These are phyloP conservation scores for Trachymyrmex septentrionalis DNA, from an alignment of 1,140 invertebrate genomes.

Conservation along the genomic window DNA sequence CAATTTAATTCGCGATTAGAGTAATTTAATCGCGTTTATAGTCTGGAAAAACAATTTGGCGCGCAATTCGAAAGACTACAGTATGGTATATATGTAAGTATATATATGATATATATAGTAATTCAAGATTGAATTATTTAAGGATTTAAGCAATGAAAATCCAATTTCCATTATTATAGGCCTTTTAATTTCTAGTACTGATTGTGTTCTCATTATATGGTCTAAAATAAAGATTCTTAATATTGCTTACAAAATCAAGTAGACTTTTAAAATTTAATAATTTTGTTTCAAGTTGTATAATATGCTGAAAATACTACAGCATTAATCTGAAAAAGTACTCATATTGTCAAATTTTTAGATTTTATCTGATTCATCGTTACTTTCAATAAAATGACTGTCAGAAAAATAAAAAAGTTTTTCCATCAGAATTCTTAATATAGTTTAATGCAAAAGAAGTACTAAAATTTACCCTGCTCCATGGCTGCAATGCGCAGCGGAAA, in stretches of 20 bases:
- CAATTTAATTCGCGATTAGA: no score
- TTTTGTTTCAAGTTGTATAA: background rate
- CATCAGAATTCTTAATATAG: background rate
- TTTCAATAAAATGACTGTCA: background rate
- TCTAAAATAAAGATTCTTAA: no score
- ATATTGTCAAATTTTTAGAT: background rate
- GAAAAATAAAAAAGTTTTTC: background rate
- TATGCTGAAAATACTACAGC: background rate
- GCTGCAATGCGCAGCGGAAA: constrained; percentile 86
- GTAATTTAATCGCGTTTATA: no score
- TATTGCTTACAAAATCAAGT: background rate
- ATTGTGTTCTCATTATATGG: no score
- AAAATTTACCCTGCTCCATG: constrained; percentile 64
- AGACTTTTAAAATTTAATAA: background rate
- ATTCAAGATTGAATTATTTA: no score
- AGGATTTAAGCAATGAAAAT: no score
- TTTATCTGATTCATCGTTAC: background rate
- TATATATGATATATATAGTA: no score
- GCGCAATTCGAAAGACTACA: no score
- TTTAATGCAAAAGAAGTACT: constrained; percentile 13
- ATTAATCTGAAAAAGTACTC: background rate
- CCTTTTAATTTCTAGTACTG: no score
- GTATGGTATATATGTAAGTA: no score
- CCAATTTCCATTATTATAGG: no score
- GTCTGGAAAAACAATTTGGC: no score